Evolutionary conservation across 2,797 vertebrate genomes (phyloP).

Genomic region (Otolemur crassicaudatus): DNA sequence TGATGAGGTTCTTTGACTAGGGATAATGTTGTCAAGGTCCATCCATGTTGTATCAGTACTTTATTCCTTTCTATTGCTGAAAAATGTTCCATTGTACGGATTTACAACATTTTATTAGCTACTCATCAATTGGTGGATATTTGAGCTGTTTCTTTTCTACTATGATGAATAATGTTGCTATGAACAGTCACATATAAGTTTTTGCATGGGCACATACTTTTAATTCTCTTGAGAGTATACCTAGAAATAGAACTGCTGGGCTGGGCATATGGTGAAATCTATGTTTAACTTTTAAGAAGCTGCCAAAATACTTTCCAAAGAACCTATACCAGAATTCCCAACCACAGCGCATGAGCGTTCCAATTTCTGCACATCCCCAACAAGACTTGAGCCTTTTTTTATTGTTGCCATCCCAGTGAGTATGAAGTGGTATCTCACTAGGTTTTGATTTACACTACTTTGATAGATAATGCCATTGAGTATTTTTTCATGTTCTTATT

Average conservation of each 20-base stretch:
- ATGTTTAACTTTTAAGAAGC: not conserved
- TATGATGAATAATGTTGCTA: not conserved
- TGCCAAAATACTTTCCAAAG: not conserved
- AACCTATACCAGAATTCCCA: not conserved
- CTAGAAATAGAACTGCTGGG: not conserved
- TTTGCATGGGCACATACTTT: not conserved
- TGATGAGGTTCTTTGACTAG: not conserved
- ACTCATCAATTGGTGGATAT: not conserved
- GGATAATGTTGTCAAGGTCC: not conserved
- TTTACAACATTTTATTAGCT: not conserved
- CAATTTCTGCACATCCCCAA: not conserved
- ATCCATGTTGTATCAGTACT: not conserved
- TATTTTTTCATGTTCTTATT: not conserved
- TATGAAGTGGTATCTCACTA: not conserved
- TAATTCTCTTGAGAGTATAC: not conserved
- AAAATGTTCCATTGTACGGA: not conserved
- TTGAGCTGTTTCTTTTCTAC: not conserved
- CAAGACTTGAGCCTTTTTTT: not conserved
- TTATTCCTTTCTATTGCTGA: not conserved
- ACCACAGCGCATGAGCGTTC: not conserved
- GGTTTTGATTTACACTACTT: not conserved
- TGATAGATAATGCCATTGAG: not conserved
- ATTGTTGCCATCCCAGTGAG: not conserved
- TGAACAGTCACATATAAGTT: not conserved
- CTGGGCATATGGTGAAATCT: not conserved